A percentile compares a stretch with the other conserved stretches of the same genome.
Evolutionary conservation across 2,113 vertebrate genomes (phyloP).

Genomic region (Corvus cornix): DNA sequence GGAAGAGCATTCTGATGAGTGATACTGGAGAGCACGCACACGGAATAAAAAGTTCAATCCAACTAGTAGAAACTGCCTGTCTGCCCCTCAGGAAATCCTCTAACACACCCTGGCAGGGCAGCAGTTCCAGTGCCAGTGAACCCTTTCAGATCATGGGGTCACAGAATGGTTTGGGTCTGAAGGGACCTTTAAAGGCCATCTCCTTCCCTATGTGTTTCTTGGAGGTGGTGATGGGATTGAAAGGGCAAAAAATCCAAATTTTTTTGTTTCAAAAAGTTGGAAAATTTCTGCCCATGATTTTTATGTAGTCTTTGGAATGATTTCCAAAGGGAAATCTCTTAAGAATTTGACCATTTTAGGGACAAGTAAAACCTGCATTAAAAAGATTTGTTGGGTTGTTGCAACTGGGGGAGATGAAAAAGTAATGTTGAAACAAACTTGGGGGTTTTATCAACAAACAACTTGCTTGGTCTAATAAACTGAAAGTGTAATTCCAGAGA

Average conservation of each 20-base stretch:
- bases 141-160: not conserved
- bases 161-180: not conserved
- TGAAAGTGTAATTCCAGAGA: not conserved
- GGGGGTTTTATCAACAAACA: not conserved
- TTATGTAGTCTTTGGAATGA: not conserved
- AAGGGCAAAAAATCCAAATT: not conserved
- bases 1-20: not conserved
- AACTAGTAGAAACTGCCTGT: not conserved
- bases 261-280: not conserved
- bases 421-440: not conserved
- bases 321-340: not conserved
- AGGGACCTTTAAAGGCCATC: not conserved
- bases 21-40: not conserved
- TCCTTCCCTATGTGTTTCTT: not conserved
- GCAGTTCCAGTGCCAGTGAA: not conserved
- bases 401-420: not conserved
- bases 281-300: not conserved
- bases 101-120: not conserved
- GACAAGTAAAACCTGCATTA: not conserved
- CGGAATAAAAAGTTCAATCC: not conserved
- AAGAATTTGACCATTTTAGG: not conserved
- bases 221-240: not conserved
- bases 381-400: not conserved
- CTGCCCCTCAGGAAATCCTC: not conserved
- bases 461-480: not conserved